phyloP scores from a whole-genome alignment of 2,113 vertebrate species.

The Falco punctatus region DNA sequence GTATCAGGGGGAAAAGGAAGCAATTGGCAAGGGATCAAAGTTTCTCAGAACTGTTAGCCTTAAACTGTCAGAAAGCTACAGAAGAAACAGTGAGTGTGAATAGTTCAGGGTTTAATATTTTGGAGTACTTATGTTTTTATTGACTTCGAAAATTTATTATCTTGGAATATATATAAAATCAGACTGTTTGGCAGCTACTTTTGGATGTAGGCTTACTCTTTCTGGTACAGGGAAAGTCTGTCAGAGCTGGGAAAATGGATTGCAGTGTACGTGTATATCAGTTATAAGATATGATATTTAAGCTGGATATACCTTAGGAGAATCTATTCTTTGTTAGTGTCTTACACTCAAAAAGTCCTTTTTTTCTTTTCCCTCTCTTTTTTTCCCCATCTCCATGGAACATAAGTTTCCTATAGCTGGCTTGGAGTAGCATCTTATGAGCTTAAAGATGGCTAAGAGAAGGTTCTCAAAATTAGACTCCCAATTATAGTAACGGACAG shows the following conservation, averaged over 20 bases:
- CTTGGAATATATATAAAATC: not conserved
- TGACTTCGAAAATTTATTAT: not conserved
- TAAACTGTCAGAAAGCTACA: not conserved
- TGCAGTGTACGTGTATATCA: not conserved
- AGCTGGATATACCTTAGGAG: not conserved
- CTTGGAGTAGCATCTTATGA: not conserved
- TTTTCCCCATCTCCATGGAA: accelerated
- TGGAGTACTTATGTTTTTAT: not conserved
- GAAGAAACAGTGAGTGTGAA: slow-evolving; percentile 1
- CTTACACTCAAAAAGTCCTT: not conserved
- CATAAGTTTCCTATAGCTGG: not conserved
- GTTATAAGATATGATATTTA: not conserved
- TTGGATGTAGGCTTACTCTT: not conserved
- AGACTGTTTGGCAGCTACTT: not conserved
- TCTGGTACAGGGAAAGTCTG: not conserved
- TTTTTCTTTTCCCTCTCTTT: too few species aligned
- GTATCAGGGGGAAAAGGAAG: not conserved
- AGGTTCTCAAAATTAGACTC: not conserved
- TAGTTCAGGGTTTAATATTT: not conserved
- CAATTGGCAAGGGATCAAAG: slow-evolving; percentile 33
- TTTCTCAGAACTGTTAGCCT: not conserved
- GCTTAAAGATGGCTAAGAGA: not conserved
- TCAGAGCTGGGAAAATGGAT: not conserved
- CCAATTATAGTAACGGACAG: not conserved
- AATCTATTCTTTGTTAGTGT: not conserved